phyloP scores from a whole-genome alignment of 1,140 invertebrate genomes.

The Penaeus vannamei region DNA sequence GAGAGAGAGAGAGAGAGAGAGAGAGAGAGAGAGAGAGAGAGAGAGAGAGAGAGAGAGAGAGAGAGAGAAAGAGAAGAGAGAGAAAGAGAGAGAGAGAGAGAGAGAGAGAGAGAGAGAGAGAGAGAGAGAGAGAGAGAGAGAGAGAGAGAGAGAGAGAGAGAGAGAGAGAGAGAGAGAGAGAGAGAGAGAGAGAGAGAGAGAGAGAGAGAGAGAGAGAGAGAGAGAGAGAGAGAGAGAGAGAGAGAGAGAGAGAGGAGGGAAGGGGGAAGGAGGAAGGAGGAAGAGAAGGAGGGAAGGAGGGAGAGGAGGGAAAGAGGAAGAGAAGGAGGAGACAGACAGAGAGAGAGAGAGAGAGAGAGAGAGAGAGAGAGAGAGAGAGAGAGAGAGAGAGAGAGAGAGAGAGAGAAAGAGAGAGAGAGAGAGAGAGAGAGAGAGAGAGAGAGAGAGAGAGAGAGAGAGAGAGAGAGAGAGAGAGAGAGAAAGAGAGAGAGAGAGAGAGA shows the following conservation, averaged over 20 bases:
- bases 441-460: neutral
- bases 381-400: neutral
- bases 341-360: neutral
- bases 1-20: no score
- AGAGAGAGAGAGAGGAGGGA: neutral
- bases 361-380: neutral
- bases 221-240: neutral
- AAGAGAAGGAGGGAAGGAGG: no score
- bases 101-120: neutral
- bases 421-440: neutral
- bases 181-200: no score
- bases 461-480: neutral
- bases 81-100: neutral
- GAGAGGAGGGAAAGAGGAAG: no score
- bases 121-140: neutral
- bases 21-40: no score
- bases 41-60: no score
- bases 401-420: neutral
- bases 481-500: neutral
- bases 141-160: rapidly evolving
- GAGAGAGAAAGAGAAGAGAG: no score
- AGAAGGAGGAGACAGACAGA: no score
- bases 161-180: no score
- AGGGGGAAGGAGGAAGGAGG: neutral
- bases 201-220: no score